phyloP scores from a whole-genome alignment of 2,888 invertebrate genomes.

The Lathronympha strigana region DNA sequence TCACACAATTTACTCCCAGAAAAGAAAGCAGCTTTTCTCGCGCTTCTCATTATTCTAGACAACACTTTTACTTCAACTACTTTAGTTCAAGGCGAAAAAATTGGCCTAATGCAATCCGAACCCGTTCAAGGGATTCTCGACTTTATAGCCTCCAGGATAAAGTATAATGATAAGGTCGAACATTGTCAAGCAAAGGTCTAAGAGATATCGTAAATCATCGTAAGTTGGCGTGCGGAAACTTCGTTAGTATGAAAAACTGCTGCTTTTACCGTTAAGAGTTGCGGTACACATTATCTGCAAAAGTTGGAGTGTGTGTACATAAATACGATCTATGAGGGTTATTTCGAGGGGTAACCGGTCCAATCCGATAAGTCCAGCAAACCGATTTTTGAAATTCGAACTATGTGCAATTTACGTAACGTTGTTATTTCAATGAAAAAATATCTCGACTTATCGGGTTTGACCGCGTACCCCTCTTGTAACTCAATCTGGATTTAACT shows the following conservation, averaged over 20 bases:
- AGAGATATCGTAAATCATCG: slow-evolving; percentile 38
- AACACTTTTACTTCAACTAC: slow-evolving; percentile 33
- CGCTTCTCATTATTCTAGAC: slow-evolving; percentile 18
- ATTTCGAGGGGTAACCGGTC: no score
- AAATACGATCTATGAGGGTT: background rate
- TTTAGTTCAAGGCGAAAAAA: slow-evolving; percentile 27
- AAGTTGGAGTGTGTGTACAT: slow-evolving; percentile 17
- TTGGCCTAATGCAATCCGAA: slow-evolving; percentile 11
- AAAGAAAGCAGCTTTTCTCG: slow-evolving; percentile 7
- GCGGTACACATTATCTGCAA: slow-evolving; percentile 28
- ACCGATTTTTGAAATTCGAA: no score
- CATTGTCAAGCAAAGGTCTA: slow-evolving; percentile 29
- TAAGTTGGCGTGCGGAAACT: slow-evolving; percentile 38
- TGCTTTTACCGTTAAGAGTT: slow-evolving; percentile 35
- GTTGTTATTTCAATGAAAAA: no score
- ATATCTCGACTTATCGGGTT: no score
- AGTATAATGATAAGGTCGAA: slow-evolving; percentile 14
- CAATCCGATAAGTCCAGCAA: no score
- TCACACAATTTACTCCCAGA: background rate
- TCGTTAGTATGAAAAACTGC: slow-evolving; percentile 42
- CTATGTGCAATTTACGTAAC: no score
- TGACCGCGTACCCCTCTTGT: no score
- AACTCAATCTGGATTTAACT: no score
- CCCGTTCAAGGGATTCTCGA: slow-evolving; percentile 9
- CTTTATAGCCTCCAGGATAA: slow-evolving; percentile 9